Evolutionary conservation across 1,140 invertebrate species (phyloP).

Genomic region (Drosophila nannoptera): DNA sequence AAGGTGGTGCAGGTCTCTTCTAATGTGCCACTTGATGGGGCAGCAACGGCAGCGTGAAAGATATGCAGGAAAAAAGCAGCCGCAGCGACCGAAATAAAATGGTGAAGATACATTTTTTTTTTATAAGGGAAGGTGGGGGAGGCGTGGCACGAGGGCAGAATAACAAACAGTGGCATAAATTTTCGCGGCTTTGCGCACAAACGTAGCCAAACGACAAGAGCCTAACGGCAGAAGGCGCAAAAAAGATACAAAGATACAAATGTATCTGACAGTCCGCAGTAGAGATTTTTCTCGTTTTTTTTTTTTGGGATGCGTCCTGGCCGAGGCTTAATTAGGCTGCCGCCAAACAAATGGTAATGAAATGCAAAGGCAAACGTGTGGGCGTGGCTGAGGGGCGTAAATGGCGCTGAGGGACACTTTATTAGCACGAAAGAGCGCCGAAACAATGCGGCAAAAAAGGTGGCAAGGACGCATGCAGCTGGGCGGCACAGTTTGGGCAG

Average conservation of each 20-base stretch:
- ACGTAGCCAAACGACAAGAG: conserved; percentile 21
- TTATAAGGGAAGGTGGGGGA: background rate
- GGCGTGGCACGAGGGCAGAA: conserved; percentile 3
- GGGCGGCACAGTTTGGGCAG: conserved; percentile 34
- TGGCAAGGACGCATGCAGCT: conserved; percentile 18
- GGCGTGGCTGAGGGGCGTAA: background rate
- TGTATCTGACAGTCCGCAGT: conserved; percentile 19
- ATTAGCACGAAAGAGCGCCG: conserved; percentile 57
- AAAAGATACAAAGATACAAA: conserved; percentile 21
- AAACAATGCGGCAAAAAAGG: conserved; percentile 54
- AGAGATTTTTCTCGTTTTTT: conserved; percentile 11
- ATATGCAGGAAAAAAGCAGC: conserved; percentile 64
- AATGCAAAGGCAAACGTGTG: background rate
- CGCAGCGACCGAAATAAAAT: conserved; percentile 62
- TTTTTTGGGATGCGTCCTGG: background rate
- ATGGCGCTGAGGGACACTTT: conserved; percentile 28
- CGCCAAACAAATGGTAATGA: conserved; percentile 16
- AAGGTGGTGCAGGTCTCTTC: conserved; percentile 16
- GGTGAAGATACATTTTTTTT: conserved; percentile 61
- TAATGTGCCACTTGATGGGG: conserved; percentile 35
- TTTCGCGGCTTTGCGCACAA: conserved; percentile 44
- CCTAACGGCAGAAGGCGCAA: conserved; percentile 7
- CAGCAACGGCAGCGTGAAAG: conserved; percentile 62
- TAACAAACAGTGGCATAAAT: conserved; percentile 51
- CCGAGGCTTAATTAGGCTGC: conserved; percentile 42